These are phyloP conservation scores for Drosophila sechellia DNA, from an alignment of 1,140 invertebrate species.

Conservation along the genomic window DNA sequence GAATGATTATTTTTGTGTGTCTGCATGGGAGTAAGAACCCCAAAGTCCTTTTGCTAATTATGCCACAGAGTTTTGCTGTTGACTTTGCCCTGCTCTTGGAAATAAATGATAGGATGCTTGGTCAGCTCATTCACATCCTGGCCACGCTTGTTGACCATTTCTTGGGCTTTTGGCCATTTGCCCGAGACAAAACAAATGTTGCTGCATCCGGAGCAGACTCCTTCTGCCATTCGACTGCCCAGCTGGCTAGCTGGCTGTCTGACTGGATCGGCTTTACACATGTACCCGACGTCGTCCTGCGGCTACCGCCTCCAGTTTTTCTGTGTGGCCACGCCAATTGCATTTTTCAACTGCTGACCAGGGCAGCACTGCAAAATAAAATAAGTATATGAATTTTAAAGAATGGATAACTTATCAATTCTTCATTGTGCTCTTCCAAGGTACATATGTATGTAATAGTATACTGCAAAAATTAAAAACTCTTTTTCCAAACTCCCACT, in stretches of 20 bases:
- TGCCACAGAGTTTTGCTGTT: slow-evolving; percentile 59
- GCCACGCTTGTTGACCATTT: slow-evolving; percentile 56
- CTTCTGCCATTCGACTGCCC: slow-evolving; percentile 6
- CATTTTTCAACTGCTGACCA: slow-evolving; percentile 59
- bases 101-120: slow-evolving; percentile 60
- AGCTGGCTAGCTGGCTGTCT: neutral
- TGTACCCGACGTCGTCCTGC: slow-evolving; percentile 33
- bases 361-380: slow-evolving; percentile 6
- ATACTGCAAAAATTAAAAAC: too few relatives aligned
- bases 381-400: neutral
- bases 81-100: slow-evolving; percentile 29
- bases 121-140: slow-evolving; percentile 32
- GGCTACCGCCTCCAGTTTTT: slow-evolving; percentile 36
- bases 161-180: slow-evolving; percentile 49
- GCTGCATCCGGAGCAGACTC: slow-evolving; percentile 43
- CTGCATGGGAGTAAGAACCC: slow-evolving; percentile 37
- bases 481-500: too few relatives aligned
- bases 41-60: slow-evolving; percentile 66
- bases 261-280: slow-evolving; percentile 36
- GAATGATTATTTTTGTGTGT: slow-evolving; percentile 41
- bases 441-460: too few relatives aligned
- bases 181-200: slow-evolving; percentile 56
- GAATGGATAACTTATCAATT: neutral
- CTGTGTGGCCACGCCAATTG: slow-evolving; percentile 49
- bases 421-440: too few relatives aligned